These are phyloP conservation scores for Drosophila gunungcola DNA, from an alignment of 1,140 invertebrate species.

Conservation along the genomic window DNA sequence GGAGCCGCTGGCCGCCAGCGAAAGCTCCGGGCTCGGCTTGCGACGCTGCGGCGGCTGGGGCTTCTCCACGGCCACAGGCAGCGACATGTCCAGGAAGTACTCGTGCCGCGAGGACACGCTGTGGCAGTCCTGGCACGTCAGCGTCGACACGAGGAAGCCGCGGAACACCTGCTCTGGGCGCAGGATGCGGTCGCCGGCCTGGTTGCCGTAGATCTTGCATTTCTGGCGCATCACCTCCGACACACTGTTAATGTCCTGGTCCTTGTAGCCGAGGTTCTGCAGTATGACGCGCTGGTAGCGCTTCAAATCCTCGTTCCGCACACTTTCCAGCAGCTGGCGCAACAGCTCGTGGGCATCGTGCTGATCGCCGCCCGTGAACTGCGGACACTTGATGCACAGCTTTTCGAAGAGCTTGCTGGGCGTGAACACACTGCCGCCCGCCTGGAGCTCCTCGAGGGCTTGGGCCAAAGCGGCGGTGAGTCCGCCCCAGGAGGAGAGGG, in stretches of 20 bases:
- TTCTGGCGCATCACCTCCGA: conserved; percentile 90
- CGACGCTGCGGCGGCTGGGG: conserved; percentile 87
- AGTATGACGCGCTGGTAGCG: conserved; percentile 92
- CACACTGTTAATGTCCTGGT: conserved; percentile 89
- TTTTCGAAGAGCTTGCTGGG: conserved; percentile 90
- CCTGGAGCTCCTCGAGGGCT: conserved; percentile 90
- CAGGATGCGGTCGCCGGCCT: conserved; percentile 92
- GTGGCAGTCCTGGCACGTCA: conserved; percentile 95
- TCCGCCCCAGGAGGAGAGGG: conserved; percentile 89
- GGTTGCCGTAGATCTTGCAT: conserved; percentile 92
- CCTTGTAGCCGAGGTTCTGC: conserved; percentile 88
- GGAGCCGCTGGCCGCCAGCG: conserved; percentile 5
- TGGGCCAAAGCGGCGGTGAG: conserved; percentile 89
- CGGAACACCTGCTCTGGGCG: conserved; percentile 94
- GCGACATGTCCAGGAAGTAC: conserved; percentile 96
- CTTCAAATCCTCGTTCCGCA: conserved; percentile 89
- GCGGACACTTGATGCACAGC: conserved; percentile 91
- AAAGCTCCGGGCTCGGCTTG: conserved; percentile 85
- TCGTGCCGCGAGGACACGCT: conserved; percentile 94
- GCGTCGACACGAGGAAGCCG: conserved; percentile 94
- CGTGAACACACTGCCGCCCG: conserved; percentile 87
- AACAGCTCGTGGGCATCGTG: conserved; percentile 98
- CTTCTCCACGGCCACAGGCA: conserved; percentile 92
- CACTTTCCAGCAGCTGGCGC: conserved; percentile 93
- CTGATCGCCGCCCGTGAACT: conserved; percentile 97